Conservation (phyloP, 1,140 invertebrate species). For the Drosophila baimaii region DNA sequence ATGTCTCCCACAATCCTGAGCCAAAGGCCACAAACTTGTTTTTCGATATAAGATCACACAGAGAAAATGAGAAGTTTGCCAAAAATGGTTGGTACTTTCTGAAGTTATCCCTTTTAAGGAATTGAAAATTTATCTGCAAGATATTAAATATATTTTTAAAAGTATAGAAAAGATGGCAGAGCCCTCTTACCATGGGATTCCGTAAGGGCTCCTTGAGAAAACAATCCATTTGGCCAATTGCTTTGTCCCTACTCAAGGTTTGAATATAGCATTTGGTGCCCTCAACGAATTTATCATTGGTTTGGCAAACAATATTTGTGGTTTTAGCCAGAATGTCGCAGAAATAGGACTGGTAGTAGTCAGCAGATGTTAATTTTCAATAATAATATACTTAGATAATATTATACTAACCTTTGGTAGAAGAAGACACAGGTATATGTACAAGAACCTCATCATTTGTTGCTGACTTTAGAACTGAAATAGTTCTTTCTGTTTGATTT, state of each 20-base stretch:
- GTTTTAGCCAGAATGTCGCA: not conserved
- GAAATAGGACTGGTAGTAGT: not conserved
- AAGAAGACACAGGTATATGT: not conserved
- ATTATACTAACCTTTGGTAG: not conserved
- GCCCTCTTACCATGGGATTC: not conserved
- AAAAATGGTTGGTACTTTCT: slow-evolving; percentile 5
- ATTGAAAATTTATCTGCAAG: not conserved
- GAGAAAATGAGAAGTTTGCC: not conserved
- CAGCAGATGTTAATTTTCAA: too few species aligned
- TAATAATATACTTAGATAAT: too few species aligned
- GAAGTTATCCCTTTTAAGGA: not conserved
- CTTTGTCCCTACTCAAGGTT: not conserved
- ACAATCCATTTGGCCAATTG: slow-evolving; percentile 7
- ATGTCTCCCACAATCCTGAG: not conserved
- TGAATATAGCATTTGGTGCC: not conserved
- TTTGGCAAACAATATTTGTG: not conserved
- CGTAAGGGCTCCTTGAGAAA: not conserved
- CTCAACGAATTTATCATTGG: slow-evolving; percentile 3
- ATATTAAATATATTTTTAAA: too few species aligned
- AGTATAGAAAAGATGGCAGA: too few species aligned
- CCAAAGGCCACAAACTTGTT: not conserved
- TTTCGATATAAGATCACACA: slow-evolving; percentile 8
- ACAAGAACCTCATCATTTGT: not conserved
- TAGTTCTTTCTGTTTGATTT: not conserved
- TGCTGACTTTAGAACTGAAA: not conserved